Evolutionary conservation across 1,140 invertebrate genomes (phyloP).

Genomic region (Sarcophaga bullata): DNA sequence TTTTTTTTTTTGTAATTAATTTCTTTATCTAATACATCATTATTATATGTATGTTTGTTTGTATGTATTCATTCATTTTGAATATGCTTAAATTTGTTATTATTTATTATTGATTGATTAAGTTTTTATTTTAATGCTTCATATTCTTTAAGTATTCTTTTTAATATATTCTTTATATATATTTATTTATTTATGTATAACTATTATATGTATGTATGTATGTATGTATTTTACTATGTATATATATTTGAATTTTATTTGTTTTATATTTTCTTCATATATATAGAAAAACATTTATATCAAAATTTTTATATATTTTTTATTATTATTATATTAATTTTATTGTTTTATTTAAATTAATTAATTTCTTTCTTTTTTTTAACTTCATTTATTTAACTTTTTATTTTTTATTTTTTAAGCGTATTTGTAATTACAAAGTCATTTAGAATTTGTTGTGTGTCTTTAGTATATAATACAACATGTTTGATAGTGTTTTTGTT

Average conservation of each 20-base stretch:
- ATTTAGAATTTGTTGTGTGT: slow-evolving; percentile 33
- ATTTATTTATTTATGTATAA: slow-evolving; percentile 10
- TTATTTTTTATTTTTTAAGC: slow-evolving; percentile 32
- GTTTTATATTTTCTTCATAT: slow-evolving; percentile 34
- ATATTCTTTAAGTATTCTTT: slow-evolving; percentile 8
- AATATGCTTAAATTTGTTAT: neutral
- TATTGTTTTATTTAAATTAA: neutral
- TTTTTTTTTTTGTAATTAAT: neutral
- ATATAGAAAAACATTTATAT: slow-evolving; percentile 44
- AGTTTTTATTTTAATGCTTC: neutral
- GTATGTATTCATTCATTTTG: slow-evolving; percentile 24
- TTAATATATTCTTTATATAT: slow-evolving; percentile 26
- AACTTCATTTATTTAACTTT: slow-evolving; percentile 13
- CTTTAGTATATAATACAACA: slow-evolving; percentile 13
- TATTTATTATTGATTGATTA: slow-evolving; percentile 11
- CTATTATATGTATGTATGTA: slow-evolving; percentile 22
- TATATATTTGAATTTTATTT: too few relatives aligned
- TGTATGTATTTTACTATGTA: slow-evolving; percentile 16
- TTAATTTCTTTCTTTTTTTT: slow-evolving; percentile 4
- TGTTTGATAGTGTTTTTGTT: neutral
- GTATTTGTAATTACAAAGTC: slow-evolving; percentile 39
- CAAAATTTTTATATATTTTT: slow-evolving; percentile 45
- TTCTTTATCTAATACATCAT: neutral
- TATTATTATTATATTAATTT: slow-evolving; percentile 39
- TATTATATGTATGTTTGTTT: slow-evolving; percentile 30